Evolutionary conservation across 2,797 vertebrate species (phyloP), one percentile per base, ranked within the genome.

Genomic region (Paramormyrops hopkinsi): DNA sequence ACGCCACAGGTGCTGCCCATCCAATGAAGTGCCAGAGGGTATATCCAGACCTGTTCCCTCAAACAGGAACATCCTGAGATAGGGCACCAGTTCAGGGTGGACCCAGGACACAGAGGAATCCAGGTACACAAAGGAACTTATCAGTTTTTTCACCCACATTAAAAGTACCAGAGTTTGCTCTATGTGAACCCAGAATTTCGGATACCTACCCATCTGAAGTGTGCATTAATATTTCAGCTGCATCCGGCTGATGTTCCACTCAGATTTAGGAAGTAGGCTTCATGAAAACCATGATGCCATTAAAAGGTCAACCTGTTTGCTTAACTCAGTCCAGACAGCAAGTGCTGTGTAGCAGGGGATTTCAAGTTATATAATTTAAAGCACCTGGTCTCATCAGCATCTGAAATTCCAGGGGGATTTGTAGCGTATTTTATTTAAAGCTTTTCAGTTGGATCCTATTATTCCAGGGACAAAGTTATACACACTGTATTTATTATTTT

Each of bases 291-390:
- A 69, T 46, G 46, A 41, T 89, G 51, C 92, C 92, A 91, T 92
- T 88, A 53, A 93, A 93, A 94, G 94, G 93, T 94, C 94, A 93
- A 87, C 90, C 87, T 22, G 12, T 91, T 92, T 89, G 76, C 86
- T 90, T 91, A 91, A 92, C 53, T 82, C 89, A 91, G 83, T 89
- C 65, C 69, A 44, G 86, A 50, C 41, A 22, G 44, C 50, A 41
- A 33, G 76, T 46, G 76, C 76, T 44, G 76, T 8, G 17, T 46
- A 9, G 41, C 17, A n/a, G 2, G 2, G 8, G 41, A 19, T 82
- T 82, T 82, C 76, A 51, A 37, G 37, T 33, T 33, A 51, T n/a
- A 33, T 29, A 7, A 50, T 85, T 54, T 54, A 54, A 51, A 17
- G 46, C 8, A 51, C 25, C 84, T 53, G 25, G 22, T 51, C 84